phyloP scores from a whole-genome alignment of 1,140 invertebrate genomes.

The Monochamus saltuarius region DNA sequence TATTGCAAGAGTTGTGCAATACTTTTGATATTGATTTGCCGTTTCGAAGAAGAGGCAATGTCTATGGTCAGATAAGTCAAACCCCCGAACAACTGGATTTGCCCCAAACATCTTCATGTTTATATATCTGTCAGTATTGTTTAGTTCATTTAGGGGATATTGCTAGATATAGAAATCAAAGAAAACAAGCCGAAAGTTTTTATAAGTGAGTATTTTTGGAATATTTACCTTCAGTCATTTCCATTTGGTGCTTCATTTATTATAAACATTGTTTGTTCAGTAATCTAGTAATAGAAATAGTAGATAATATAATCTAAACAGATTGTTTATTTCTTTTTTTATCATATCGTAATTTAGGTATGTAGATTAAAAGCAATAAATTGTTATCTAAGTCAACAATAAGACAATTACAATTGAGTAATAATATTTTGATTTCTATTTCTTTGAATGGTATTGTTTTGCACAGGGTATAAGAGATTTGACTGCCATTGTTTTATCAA shows the following conservation, averaged over 20 bases:
- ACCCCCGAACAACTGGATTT: conserved; percentile 42
- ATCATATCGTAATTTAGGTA: no score
- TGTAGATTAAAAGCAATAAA: no score
- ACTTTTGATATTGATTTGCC: conserved; percentile 79
- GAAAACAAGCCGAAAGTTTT: conserved; percentile 76
- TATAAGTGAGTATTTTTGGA: conserved; percentile 62
- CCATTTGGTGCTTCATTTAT: no score
- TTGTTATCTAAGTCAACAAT: no score
- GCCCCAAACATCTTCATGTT: conserved; percentile 71
- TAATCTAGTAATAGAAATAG: background rate
- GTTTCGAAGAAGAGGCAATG: conserved; percentile 57
- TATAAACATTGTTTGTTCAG: no score
- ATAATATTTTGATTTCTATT: no score
- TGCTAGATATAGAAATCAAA: conserved; percentile 78
- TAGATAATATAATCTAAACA: background rate
- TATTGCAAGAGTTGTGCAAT: conserved; percentile 79
- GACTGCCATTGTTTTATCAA: no score
- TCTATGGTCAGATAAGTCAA: conserved; percentile 43
- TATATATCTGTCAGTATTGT: conserved; percentile 85
- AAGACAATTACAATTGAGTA: no score
- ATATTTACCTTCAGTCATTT: no score
- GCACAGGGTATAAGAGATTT: no score
- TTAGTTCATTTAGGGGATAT: conserved; percentile 85
- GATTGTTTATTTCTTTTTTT: no score
- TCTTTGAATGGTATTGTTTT: no score